A percentile compares a stretch with the other conserved stretches of the same genome.
Evolutionary conservation across 1,140 invertebrate genomes (phyloP).

Genomic region (Himalopsyche phryganea): DNA sequence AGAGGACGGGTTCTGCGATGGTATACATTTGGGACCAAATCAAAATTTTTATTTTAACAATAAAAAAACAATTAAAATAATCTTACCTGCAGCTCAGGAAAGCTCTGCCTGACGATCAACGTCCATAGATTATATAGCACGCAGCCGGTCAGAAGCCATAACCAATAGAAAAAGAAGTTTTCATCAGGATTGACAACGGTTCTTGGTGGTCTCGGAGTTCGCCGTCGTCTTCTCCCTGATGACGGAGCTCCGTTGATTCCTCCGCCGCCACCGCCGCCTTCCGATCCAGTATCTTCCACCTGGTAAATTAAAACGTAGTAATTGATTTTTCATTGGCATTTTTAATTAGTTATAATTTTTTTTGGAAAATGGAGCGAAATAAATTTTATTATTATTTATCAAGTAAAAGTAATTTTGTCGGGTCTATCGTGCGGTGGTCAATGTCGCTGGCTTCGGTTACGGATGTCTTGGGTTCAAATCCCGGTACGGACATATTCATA

Average conservation of each 20-base stretch:
- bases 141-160: conserved; percentile 81
- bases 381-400: not conserved
- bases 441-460: too few species aligned
- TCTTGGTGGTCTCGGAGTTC: conserved; percentile 64
- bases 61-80: too few species aligned
- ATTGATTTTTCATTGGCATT: not conserved
- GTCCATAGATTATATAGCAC: conserved; percentile 96
- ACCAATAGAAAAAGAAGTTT: conserved; percentile 94
- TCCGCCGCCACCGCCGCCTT: conserved; percentile 53
- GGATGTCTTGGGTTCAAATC: too few species aligned
- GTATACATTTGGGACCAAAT: too few species aligned
- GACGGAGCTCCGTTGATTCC: conserved; percentile 38
- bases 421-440: too few species aligned
- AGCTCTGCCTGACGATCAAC: conserved; percentile 88
- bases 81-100: conserved; percentile 79
- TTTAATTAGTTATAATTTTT: not conserved
- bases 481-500: too few species aligned
- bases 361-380: not conserved
- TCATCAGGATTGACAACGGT: conserved; percentile 94
- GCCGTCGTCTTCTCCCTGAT: conserved; percentile 58
- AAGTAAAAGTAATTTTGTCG: not conserved
- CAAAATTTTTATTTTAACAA: too few species aligned
- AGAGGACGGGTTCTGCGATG: too few species aligned
- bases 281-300: conserved; percentile 66
- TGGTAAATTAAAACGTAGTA: conserved; percentile 23